Percentiles rank a stretch among this genome's conserved stretches.
These are phyloP conservation scores for Digitonthophagus gazella DNA, from an alignment of 2,888 invertebrate species.

Conservation along the genomic window DNA sequence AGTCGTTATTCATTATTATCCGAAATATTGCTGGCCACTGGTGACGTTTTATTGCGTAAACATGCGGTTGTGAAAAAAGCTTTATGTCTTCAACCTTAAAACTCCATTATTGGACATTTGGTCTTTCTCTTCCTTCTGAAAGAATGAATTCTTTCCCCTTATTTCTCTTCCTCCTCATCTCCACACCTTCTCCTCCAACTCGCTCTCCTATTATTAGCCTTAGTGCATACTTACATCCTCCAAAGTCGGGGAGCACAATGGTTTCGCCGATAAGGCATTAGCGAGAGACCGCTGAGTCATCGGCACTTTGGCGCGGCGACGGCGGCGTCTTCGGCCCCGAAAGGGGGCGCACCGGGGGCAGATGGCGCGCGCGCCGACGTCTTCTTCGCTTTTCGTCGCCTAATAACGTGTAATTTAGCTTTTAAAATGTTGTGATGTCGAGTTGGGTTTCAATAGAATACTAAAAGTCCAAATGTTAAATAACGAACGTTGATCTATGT, in stretches of 20 bases:
- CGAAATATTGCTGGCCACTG: too few species aligned
- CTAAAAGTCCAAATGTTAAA: too few species aligned
- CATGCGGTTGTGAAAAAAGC: too few species aligned
- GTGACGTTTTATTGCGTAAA: too few species aligned
- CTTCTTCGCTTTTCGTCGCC: not conserved
- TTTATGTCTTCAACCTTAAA: too few species aligned
- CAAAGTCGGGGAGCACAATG: conserved; percentile 14
- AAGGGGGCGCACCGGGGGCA: not conserved
- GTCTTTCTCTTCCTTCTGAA: too few species aligned
- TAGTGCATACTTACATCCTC: conserved; percentile 19
- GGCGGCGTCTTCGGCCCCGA: not conserved
- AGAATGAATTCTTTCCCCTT: not conserved
- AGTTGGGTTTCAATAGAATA: not conserved
- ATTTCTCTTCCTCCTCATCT: not conserved
- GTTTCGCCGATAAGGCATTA: conserved; percentile 22
- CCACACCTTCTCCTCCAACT: too few species aligned
- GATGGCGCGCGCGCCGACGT: not conserved
- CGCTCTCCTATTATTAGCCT: conserved; percentile 20
- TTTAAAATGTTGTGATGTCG: conserved; percentile 14
- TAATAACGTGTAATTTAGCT: conserved; percentile 10
- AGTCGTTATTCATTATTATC: too few species aligned
- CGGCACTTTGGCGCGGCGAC: conserved; percentile 13
- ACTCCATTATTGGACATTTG: too few species aligned
- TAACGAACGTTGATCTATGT: too few species aligned
- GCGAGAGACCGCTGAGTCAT: conserved; percentile 19